Evolutionary conservation across 1,140 invertebrate genomes (phyloP).

Genomic region (Philotrypesis tridentata): DNA sequence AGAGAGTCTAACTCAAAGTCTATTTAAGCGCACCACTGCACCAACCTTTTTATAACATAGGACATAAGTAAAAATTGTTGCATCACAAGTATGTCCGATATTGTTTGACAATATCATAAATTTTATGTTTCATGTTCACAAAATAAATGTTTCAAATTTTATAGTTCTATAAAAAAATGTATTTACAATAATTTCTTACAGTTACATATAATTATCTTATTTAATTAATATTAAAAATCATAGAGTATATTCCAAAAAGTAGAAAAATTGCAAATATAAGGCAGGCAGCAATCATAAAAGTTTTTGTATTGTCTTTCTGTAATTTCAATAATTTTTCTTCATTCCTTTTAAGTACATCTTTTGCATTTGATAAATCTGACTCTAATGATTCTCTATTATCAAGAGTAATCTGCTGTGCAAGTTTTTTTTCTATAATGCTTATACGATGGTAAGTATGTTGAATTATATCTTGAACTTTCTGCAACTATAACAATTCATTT

Average conservation of each 20-base stretch:
- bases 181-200: conserved; percentile 41
- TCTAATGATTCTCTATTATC: conserved; percentile 66
- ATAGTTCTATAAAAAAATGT: conserved; percentile 40
- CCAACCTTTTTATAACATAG: conserved; percentile 33
- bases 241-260: conserved; percentile 61
- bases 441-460: conserved; percentile 62
- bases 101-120: conserved; percentile 42
- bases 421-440: conserved; percentile 62
- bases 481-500: conserved; percentile 63
- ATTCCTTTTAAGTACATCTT: conserved; percentile 61
- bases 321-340: conserved; percentile 60
- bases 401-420: conserved; percentile 59
- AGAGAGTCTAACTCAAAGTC: neutral
- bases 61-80: conserved; percentile 28
- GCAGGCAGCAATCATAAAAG: conserved; percentile 64
- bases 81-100: neutral
- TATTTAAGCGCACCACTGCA: conserved; percentile 2
- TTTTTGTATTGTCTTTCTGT: conserved; percentile 64
- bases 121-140: conserved; percentile 38
- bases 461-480: conserved; percentile 63
- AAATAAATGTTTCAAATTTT: conserved; percentile 44
- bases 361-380: conserved; percentile 62
- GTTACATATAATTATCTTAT: neutral
- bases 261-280: conserved; percentile 63
- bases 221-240: conserved; percentile 47